These are phyloP conservation scores for Dipodomys ordii DNA, from an alignment of 2,113 vertebrate species.

Conservation along the genomic window DNA sequence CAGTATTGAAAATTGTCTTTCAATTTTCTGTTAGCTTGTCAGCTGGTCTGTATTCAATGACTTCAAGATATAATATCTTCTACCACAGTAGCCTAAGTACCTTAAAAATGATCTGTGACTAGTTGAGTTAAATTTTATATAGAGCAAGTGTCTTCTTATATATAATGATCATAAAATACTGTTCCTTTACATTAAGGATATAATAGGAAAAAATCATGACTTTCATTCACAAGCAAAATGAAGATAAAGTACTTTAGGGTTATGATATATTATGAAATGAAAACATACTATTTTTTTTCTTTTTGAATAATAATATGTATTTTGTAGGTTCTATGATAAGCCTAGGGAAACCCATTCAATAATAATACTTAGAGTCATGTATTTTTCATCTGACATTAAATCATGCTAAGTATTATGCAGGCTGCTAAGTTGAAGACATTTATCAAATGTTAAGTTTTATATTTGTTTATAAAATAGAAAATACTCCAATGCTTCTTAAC, in stretches of 20 bases:
- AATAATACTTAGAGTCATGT: constrained; percentile 40
- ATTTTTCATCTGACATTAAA: constrained; percentile 71
- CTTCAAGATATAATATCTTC: constrained; percentile 58
- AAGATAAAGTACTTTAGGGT: background rate
- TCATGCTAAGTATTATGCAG: constrained; percentile 51
- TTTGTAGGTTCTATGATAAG: constrained; percentile 54
- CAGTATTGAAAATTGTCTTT: constrained; percentile 74
- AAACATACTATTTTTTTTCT: constrained; percentile 47
- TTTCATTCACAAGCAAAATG: constrained; percentile 17
- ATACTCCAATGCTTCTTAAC: constrained; percentile 43
- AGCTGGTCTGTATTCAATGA: constrained; percentile 6
- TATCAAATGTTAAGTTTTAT: constrained; percentile 63
- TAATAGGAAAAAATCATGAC: constrained; percentile 13
- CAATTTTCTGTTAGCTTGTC: constrained; percentile 72
- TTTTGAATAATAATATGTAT: constrained; percentile 63
- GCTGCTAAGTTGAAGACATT: constrained; percentile 39
- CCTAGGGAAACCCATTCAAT: constrained; percentile 24
- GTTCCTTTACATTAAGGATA: constrained; percentile 39
- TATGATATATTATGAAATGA: constrained; percentile 17
- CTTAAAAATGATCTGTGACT: constrained; percentile 63
- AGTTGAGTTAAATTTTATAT: constrained; percentile 49
- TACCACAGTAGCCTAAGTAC: constrained; percentile 20
- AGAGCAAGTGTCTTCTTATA: constrained; percentile 37
- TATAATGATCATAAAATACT: constrained; percentile 36
- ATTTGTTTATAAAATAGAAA: constrained; percentile 66